Percentiles rank a stretch among this genome's conserved stretches.
Evolutionary conservation across 2,113 vertebrate genomes (phyloP).

Genomic region (Labeo catla): DNA sequence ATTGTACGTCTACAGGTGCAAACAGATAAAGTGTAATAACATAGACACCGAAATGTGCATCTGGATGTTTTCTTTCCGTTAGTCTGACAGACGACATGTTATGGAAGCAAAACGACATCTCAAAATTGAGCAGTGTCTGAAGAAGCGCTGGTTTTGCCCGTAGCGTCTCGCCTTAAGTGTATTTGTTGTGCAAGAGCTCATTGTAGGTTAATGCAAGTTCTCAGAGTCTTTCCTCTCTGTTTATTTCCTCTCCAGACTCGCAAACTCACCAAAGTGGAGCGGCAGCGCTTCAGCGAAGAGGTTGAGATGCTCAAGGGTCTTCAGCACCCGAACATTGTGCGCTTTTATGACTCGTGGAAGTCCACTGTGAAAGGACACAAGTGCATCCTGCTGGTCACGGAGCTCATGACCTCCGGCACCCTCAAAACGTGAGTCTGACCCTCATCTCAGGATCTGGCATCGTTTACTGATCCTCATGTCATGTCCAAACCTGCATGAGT

Average conservation of each 20-base stretch:
- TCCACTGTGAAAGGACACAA: constrained; percentile 90
- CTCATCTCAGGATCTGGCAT: neutral
- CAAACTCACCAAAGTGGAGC: constrained; percentile 91
- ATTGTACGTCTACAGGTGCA: too few relatives aligned
- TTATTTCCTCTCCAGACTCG: constrained; percentile 77
- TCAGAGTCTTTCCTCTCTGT: neutral
- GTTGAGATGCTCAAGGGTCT: constrained; percentile 98
- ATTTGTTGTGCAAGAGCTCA: too few relatives aligned
- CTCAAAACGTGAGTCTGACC: constrained; percentile 90
- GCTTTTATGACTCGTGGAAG: constrained; percentile 99
- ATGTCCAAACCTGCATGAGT: too few relatives aligned
- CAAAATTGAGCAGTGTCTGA: too few relatives aligned
- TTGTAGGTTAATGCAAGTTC: too few relatives aligned
- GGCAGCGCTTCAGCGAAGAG: constrained; percentile 96
- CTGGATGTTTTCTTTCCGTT: neutral
- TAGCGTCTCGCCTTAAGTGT: too few relatives aligned
- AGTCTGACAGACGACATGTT: too few relatives aligned
- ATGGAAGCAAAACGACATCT: too few relatives aligned
- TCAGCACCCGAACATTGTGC: constrained; percentile 97
- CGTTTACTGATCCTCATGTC: too few relatives aligned
- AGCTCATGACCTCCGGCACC: constrained; percentile 98
- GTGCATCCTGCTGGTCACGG: constrained; percentile 94
- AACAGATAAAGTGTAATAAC: too few relatives aligned
- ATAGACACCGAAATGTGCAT: neutral
- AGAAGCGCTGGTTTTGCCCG: too few relatives aligned